Conservation (phyloP, 2,888 invertebrate species). For the Dendrolimus houi region DNA sequence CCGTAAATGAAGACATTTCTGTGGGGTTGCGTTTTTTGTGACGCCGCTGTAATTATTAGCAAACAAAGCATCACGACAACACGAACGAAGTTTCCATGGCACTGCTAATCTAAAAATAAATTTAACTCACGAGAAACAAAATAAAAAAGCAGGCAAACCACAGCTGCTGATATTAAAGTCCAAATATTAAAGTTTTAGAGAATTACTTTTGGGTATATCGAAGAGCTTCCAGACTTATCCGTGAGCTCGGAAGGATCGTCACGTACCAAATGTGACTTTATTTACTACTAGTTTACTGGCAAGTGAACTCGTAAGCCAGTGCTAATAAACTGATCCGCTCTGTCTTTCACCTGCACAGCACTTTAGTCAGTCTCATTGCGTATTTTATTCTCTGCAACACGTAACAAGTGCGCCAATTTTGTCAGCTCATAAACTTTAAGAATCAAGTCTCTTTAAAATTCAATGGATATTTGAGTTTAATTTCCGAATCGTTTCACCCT, state of each 20-base stretch:
- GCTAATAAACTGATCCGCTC: constrained; percentile 37
- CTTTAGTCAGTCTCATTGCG: constrained; percentile 4
- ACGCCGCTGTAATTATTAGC: too few relatives aligned
- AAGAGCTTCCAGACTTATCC: background rate
- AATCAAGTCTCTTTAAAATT: too few relatives aligned
- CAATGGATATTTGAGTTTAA: too few relatives aligned
- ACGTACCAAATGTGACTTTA: constrained; percentile 38
- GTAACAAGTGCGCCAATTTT: background rate
- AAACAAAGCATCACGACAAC: too few relatives aligned
- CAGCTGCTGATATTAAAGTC: background rate
- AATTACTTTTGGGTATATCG: background rate
- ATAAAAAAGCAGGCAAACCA: too few relatives aligned
- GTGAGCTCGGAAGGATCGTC: constrained; percentile 16
- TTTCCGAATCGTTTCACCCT: too few relatives aligned
- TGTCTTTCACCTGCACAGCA: constrained; percentile 32
- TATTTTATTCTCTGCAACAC: background rate
- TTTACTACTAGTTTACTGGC: constrained; percentile 46
- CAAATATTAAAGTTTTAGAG: background rate
- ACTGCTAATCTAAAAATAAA: too few relatives aligned
- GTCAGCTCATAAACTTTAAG: too few relatives aligned
- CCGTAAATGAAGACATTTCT: too few relatives aligned
- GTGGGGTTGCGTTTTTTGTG: too few relatives aligned
- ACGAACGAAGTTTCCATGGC: too few relatives aligned
- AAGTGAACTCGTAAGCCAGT: constrained; percentile 44
- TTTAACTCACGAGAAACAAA: too few relatives aligned